Evolutionary conservation across 2,113 vertebrate genomes (phyloP), one percentile per base, ranked within the genome.

Genomic region (Narcine bancroftii): DNA sequence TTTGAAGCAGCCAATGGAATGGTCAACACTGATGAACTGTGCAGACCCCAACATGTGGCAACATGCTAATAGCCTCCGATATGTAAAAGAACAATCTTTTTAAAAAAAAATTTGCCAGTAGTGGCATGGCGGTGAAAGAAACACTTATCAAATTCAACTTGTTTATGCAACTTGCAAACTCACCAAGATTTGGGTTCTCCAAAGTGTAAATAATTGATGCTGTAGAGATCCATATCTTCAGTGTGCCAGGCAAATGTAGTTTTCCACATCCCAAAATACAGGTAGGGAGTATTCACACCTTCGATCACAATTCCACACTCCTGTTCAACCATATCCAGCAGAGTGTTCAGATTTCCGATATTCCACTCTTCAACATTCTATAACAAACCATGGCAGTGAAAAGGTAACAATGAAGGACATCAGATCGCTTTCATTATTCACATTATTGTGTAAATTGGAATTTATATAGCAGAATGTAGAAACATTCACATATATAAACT

Each of bases 231-330:
- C 99, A 99, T 99, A 96, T 99, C 99, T 94, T 99, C 99, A 0
- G 99, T 99, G 93, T 99, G 99, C 99, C 99, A 99, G 60, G 99
- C 99, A 66, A 99, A 99, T 0, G 99, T 99, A 3, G 99, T 99
- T 94, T 99, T 99, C 99, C 99, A 99, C 99, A 99, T 99, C 87
- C 99, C 98, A 0, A 99, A 99, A 95, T 99, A 99, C 87, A 99
- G 95, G 95, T 99, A 99, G 6, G 99, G 99, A 0, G 99, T 99
- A 95, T 99, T 99, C 1, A 99, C 99, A 0, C 99, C 99, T 95
- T 99, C 99, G 0, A 99, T 99, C 93, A 99, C 98, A 3, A 99
- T 99, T 79, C 99, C 99, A 26, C 98, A 99, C 94, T 99, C 98
- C 0, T 99, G 98, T 92, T 99, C 98, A 95, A 99, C 99, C 98